phyloP scores from a whole-genome alignment of 1,140 invertebrate species.

The Anadara kagoshimensis region DNA sequence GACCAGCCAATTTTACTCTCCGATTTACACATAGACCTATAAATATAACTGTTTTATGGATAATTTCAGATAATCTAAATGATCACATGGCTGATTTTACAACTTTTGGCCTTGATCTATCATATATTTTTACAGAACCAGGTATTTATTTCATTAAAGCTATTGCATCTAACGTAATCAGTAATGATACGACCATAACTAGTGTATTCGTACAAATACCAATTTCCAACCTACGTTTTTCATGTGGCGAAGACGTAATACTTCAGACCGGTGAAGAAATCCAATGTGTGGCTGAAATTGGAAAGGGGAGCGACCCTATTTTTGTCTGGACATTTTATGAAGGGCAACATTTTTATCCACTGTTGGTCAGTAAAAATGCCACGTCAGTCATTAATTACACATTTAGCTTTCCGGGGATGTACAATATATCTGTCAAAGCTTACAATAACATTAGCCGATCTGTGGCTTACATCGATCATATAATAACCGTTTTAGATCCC shows the following conservation, averaged over 20 bases:
- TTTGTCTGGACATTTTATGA: constrained; percentile 22
- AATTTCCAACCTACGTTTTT: neutral
- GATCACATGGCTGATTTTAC: neutral
- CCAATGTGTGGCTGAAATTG: constrained; percentile 3
- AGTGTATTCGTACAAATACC: constrained; percentile 9
- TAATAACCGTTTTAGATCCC: constrained; percentile 9
- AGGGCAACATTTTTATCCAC: neutral
- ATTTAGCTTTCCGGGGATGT: neutral
- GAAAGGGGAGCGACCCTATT: constrained; percentile 10
- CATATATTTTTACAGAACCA: constrained; percentile 9
- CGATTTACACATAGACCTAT: neutral
- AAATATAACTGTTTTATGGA: constrained; percentile 9
- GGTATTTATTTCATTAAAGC: constrained; percentile 3
- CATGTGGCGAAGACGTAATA: neutral
- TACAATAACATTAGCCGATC: constrained; percentile 16
- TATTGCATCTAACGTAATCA: constrained; percentile 2
- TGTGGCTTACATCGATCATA: neutral
- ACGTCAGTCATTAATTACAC: constrained; percentile 2
- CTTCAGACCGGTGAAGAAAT: neutral
- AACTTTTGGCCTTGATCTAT: neutral
- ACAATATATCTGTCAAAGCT: constrained; percentile 19
- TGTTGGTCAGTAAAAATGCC: neutral
- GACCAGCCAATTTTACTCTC: constrained; percentile 8
- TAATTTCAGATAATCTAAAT: neutral
- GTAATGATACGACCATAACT: neutral